These are phyloP conservation scores for Didymodactylos carnosus DNA, from an alignment of 2,888 invertebrate genomes.

Conservation along the genomic window DNA sequence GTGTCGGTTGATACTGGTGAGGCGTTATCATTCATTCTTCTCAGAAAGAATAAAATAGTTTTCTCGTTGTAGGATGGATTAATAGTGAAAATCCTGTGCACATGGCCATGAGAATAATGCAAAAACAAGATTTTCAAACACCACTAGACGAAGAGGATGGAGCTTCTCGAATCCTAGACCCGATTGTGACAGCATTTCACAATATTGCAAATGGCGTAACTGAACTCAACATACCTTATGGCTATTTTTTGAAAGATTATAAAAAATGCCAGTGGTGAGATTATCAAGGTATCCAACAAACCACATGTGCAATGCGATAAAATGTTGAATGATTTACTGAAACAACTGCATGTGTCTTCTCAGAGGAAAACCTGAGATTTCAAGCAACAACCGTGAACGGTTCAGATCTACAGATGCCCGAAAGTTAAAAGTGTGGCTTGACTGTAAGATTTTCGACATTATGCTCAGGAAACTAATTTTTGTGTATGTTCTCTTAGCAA, in stretches of 20 bases:
- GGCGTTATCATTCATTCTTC: neutral
- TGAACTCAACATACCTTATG: neutral
- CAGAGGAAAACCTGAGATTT: too few relatives aligned
- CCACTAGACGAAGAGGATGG: conserved; percentile 5
- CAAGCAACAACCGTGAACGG: too few relatives aligned
- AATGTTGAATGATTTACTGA: too few relatives aligned
- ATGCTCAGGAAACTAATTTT: too few relatives aligned
- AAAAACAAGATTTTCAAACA: neutral
- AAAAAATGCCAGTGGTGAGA: neutral
- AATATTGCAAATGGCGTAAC: neutral
- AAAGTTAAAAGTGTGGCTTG: too few relatives aligned
- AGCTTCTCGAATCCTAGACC: conserved; percentile 3
- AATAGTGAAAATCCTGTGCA: neutral
- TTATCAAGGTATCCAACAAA: too few relatives aligned
- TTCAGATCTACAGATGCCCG: too few relatives aligned
- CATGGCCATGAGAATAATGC: neutral
- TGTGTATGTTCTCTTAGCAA: too few relatives aligned
- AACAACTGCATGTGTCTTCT: too few relatives aligned
- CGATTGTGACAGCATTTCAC: neutral
- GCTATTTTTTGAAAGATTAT: conserved; percentile 1
- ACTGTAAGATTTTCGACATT: too few relatives aligned
- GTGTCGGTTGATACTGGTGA: conserved; percentile 19
- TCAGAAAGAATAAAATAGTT: neutral
- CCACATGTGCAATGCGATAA: too few relatives aligned
- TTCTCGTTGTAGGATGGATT: neutral